Conservation (phyloP, 1,140 invertebrate species). For the Dryas iulia region DNA sequence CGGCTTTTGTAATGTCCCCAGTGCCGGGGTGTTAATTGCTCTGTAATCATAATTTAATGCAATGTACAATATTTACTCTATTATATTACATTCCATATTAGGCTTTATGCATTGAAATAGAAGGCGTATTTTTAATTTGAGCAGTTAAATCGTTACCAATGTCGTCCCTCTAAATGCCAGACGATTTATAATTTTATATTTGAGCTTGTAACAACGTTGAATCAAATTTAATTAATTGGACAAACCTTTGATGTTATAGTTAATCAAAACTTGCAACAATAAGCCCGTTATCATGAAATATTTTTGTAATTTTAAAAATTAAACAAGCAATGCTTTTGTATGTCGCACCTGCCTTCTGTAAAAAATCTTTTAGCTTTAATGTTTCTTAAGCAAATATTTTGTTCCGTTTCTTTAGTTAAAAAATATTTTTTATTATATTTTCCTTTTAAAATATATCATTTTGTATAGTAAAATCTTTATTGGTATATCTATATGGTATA, state of each 20-base stretch:
- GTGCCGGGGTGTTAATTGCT: constrained; percentile 32
- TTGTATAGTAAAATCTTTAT: too few species aligned
- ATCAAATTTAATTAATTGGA: constrained; percentile 10
- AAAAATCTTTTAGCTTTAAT: neutral
- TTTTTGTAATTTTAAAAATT: neutral
- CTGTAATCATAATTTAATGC: constrained; percentile 39
- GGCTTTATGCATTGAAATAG: constrained; percentile 5
- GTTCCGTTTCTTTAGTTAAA: neutral
- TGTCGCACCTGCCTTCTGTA: neutral
- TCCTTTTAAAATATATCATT: neutral
- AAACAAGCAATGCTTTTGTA: neutral
- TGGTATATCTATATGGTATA: too few species aligned
- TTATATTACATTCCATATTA: constrained; percentile 3
- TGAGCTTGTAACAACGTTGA: constrained; percentile 8
- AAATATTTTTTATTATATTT: neutral
- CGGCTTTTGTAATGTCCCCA: constrained; percentile 24
- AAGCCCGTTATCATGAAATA: neutral
- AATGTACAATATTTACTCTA: constrained; percentile 21
- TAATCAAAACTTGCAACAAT: neutral
- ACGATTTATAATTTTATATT: constrained; percentile 8
- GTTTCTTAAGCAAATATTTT: neutral
- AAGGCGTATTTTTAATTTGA: neutral
- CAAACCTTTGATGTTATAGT: neutral
- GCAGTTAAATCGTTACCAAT: neutral
- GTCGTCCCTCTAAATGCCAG: constrained; percentile 4